These are phyloP conservation scores for Drosophila seguyi DNA, from an alignment of 1,140 invertebrate genomes.

Conservation along the genomic window DNA sequence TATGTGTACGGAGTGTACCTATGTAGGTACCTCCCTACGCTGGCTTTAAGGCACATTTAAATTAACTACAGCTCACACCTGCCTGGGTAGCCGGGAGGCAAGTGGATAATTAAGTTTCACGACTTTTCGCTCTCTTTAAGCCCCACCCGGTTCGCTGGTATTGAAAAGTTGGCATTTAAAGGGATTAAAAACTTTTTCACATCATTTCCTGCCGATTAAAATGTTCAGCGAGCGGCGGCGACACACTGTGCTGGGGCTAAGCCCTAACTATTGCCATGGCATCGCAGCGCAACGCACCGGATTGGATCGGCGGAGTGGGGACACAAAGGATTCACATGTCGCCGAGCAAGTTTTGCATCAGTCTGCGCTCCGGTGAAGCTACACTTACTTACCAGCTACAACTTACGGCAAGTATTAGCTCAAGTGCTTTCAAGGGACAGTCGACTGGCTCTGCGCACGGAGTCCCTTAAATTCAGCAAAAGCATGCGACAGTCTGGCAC, in stretches of 20 bases:
- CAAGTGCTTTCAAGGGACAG: conserved; percentile 31
- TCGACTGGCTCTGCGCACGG: not conserved
- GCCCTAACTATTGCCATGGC: conserved; percentile 48
- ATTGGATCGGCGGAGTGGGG: not conserved
- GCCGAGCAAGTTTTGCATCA: conserved; percentile 46
- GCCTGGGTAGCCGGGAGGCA: not conserved
- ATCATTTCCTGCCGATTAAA: conserved; percentile 69
- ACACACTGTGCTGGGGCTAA: conserved; percentile 32
- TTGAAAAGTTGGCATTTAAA: conserved; percentile 66
- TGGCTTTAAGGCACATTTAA: conserved; percentile 48
- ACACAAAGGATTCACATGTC: conserved; percentile 56
- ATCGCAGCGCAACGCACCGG: not conserved
- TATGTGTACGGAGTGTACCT: not conserved
- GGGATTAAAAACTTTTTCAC: conserved; percentile 67
- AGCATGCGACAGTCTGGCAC: conserved; percentile 1
- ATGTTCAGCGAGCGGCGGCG: conserved; percentile 41
- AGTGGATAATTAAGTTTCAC: conserved; percentile 59
- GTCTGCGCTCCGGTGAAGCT: conserved; percentile 33
- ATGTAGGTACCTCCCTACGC: no score
- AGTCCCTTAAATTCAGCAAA: conserved; percentile 14
- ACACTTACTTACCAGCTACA: conserved; percentile 37
- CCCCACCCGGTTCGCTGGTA: conserved; percentile 19
- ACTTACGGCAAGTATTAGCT: conserved; percentile 33
- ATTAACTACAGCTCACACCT: conserved; percentile 38
- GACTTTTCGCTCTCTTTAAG: conserved; percentile 58